Conservation (phyloP, 2,888 invertebrate species). For the Siphlonurus alternatus region DNA sequence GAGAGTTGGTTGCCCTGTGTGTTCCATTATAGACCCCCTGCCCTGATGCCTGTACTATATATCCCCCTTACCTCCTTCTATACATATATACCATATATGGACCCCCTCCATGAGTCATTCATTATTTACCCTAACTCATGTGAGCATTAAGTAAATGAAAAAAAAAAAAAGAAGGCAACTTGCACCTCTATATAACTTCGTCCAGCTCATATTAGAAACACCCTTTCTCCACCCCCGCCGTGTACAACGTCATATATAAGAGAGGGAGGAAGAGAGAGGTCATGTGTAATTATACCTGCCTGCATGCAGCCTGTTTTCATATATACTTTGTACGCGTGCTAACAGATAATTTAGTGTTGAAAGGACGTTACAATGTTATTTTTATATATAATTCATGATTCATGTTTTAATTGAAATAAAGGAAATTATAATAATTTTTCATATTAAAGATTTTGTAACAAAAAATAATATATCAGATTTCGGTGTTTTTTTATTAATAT, state of each 20-base stretch:
- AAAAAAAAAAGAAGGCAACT: neutral
- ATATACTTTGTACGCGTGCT: neutral
- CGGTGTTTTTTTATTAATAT: too few species aligned
- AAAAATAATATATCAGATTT: too few species aligned
- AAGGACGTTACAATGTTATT: neutral
- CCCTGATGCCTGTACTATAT: neutral
- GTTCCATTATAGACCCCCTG: neutral
- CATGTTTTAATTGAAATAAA: neutral
- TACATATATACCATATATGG: too few species aligned
- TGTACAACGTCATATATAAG: neutral
- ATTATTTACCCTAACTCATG: neutral
- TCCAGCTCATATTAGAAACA: neutral
- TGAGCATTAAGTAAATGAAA: neutral
- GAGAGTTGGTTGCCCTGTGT: too few species aligned
- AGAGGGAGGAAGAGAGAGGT: neutral
- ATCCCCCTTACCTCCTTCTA: neutral
- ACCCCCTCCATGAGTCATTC: neutral
- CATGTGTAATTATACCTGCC: neutral
- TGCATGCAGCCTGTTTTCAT: neutral
- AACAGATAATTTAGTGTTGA: neutral
- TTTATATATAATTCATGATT: too few species aligned
- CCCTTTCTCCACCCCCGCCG: neutral
- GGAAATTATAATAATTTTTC: too few species aligned
- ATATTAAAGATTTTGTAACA: too few species aligned
- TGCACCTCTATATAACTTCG: neutral